Percentiles rank a stretch among this genome's conserved stretches.
Conservation (phyloP, 2,797 vertebrate species). For the Steatocranus sp. region DNA sequence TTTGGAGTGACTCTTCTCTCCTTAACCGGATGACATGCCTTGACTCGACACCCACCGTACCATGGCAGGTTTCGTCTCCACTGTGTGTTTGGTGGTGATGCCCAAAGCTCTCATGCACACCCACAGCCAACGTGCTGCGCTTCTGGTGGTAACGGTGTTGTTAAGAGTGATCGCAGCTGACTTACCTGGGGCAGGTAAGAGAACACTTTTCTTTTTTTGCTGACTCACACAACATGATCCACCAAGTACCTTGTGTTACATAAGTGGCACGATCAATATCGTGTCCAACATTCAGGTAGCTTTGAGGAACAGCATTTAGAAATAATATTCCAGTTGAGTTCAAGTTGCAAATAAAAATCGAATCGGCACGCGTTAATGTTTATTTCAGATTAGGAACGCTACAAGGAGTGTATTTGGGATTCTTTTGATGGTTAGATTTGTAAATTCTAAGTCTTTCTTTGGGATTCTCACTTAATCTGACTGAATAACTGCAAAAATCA, state of each 20-base stretch:
- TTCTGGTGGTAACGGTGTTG: conserved; percentile 63
- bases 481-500: neutral
- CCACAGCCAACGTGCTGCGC: conserved; percentile 23
- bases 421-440: neutral
- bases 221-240: conserved; percentile 8
- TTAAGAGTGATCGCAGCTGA: conserved; percentile 60
- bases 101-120: conserved; percentile 25
- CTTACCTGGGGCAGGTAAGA: conserved; percentile 75
- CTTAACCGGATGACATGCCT: conserved; percentile 62
- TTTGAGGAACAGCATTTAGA: neutral
- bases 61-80: conserved; percentile 68
- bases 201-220: conserved; percentile 1
- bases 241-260: neutral
- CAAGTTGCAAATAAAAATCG: neutral
- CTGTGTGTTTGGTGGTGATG: conserved; percentile 53
- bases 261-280: neutral
- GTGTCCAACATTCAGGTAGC: neutral
- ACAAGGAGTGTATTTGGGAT: neutral
- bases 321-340: neutral
- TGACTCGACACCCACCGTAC: conserved; percentile 48
- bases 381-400: neutral
- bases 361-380: fast-evolving
- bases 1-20: conserved; percentile 19
- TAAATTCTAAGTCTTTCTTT: neutral
- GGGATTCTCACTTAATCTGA: neutral